Percentiles rank a stretch among this genome's conserved stretches.
phyloP scores from a whole-genome alignment of 2,797 vertebrate genomes.

The Momotus momota region DNA sequence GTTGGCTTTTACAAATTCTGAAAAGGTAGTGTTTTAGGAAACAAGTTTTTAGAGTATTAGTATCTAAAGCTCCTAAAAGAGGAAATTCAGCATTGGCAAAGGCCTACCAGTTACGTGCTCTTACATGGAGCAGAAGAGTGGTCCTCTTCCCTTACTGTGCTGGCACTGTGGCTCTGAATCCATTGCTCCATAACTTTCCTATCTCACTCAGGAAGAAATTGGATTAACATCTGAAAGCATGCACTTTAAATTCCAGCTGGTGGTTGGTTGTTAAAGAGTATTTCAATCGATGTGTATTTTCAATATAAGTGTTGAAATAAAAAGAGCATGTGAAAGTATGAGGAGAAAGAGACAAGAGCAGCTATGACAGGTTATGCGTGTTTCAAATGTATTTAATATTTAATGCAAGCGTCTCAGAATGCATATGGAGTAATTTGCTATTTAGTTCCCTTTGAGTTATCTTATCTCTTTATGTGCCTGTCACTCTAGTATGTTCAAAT shows the following conservation, averaged over 20 bases:
- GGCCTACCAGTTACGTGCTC: not conserved
- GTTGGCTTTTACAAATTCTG: not conserved
- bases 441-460: not conserved
- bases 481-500: not conserved
- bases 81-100: not conserved
- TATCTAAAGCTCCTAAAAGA: not conserved
- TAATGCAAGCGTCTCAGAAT: not conserved
- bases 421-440: not conserved
- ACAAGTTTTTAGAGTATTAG: not conserved
- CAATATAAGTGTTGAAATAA: not conserved
- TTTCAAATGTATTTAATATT: not conserved
- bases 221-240: slow-evolving; percentile 31
- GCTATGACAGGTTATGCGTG: not conserved
- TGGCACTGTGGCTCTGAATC: not conserved
- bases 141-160: not conserved
- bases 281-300: slow-evolving; percentile 11
- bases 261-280: not conserved
- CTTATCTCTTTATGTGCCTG: not conserved
- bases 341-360: not conserved
- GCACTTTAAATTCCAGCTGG: slow-evolving; percentile 24
- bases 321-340: not conserved
- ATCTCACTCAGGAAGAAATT: not conserved
- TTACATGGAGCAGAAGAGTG: fast-evolving
- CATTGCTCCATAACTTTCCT: not conserved
- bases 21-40: not conserved